Evolutionary conservation across 2,113 vertebrate species (phyloP), one percentile per base, ranked within the genome.

Genomic region (Pedionomus torquatus): DNA sequence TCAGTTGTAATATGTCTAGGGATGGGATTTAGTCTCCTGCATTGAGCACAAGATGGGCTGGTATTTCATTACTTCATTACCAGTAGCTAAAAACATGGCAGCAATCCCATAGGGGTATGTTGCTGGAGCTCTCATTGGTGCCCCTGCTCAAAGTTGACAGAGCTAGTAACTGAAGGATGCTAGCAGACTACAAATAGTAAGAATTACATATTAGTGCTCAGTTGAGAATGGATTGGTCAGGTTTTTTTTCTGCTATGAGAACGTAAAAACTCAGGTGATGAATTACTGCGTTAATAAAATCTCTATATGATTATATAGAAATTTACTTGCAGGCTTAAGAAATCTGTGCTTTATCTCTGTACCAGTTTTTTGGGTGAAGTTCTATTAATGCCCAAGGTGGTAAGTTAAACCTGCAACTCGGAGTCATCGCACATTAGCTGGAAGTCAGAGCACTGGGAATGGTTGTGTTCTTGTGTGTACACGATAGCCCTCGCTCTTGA

Each of bases 381-480:
- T 54, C 52, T 80, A 3, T 39, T 61, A 39, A 52, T 68, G 48
- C 20, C 44, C 52, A 61, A 79, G 69, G 43, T 13, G 25, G 33
- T 54, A 89, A 81, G 25, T 74, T 77, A 43, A 90, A 90, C 49
- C 33, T 64, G 26, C 58, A 80, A 12, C 66, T 88, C 52, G 33
- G 57, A 7, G 19, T 54, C 31, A 80, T 49, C 0, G 0, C n/a
- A n/a, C n/a, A 10, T 8, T 21, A 64, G 17, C 21, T 10, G 33
- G 39, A 48, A 69, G 66, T 21, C 17, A 83, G 63, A 30, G 51
- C 31, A 28, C 19, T 88, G 61, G 33, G 75, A 90, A 72, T 26
- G 55, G 13, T 39, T 60, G 20, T 68, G 43, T 61, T 57, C 76
- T 65, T 89, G 55, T 75, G 63, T 28, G 9, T 54, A 23, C 61